Evolutionary conservation across 2,113 vertebrate genomes (phyloP), one percentile per base, ranked within the genome.

Genomic region (Colinus virginianus): DNA sequence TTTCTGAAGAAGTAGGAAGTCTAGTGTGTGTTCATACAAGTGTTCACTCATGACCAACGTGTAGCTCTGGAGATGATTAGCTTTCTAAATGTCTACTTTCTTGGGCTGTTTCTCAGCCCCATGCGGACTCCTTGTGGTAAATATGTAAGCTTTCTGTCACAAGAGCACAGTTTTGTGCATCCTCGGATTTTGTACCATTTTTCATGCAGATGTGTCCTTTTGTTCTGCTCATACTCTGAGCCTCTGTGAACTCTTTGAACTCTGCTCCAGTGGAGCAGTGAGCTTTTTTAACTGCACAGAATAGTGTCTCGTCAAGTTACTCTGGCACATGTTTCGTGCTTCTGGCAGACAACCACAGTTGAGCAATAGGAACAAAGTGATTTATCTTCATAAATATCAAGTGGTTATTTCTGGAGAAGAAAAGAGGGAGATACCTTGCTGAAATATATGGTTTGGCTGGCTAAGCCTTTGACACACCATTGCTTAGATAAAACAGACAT

Each of bases 311-410:
- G 62, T 78, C 77, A 88, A 94, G 68, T 94, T 79, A 76, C 81
- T 85, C 51, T 90, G 94, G 90, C 68, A 91, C 56, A 62, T 6
- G 5, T 84, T 88, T 95, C 70, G 53, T 43, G 32, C 68, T 68
- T 93, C 81, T 94, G 95, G 94, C 90, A 95, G 84, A 82, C 40
- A 76, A 56, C 30, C 55, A 58, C 80, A 67, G 63, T 90, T 92
- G 67, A 94, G 70, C 56, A 91, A 75, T 20, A 81, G 87, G 89
- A 95, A 96, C 82, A 92, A 93, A 93, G 75, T 76, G 83, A 90
- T 96, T 90, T 85, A 38, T 83, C 93, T 95, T 92, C 82, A 91
- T 78, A 95, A 95, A 87, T 87, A 94, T 49, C 56, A 91, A 90
- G 38, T 42, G 66, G 18, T 88, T 88, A 70, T 95, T 97, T 93